Evolutionary conservation across 1,140 invertebrate genomes (phyloP), one percentile per base, ranked within the genome.

Genomic region (Lasioglossum baleicum): DNA sequence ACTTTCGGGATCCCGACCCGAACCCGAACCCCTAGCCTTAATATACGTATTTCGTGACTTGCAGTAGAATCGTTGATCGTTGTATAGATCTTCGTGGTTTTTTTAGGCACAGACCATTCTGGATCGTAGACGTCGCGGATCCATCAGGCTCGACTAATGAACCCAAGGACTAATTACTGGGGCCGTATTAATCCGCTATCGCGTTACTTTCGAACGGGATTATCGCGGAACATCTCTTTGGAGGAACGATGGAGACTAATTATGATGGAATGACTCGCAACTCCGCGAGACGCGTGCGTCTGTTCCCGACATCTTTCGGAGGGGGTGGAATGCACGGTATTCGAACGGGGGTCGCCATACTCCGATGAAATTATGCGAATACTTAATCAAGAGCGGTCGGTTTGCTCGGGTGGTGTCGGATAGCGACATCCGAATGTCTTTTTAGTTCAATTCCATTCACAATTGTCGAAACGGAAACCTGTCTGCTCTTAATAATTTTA

Each of bases 201-300:
- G 81, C 77, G 61, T 83, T 83, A 80, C 74, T 86, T 83, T 77
- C 84, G 83, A 87, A 75, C 72, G 77, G 63, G 78, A 74, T 70
- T 81, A 83, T 79, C 68, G 65, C 61, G 65, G 64, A 81, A 77
- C 85, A 76, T 75, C 75, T 74, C 84, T 72, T 83, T 79, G 70
- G 78, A 66, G 56, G 73, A 78, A 53, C 48, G 64, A 75, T 63
- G 65, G 73, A 81, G 85, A 85, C 81, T 86, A 86, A 86, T 85
- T 83, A 81, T 85, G 84, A 83, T 75, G 84, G 81, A 86, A 81
- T 86, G 85, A 85, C 77, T 85, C 74, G 85, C 84, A 80, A 78
- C 83, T 86, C 81, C 81, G 70, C 31, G 56, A 48, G 48, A 48
- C 64, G 76, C 60, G 35, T 44, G 76, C 51, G 20, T 40, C 73